phyloP scores from a whole-genome alignment of 2,113 vertebrate genomes.

The Lophius piscatorius region DNA sequence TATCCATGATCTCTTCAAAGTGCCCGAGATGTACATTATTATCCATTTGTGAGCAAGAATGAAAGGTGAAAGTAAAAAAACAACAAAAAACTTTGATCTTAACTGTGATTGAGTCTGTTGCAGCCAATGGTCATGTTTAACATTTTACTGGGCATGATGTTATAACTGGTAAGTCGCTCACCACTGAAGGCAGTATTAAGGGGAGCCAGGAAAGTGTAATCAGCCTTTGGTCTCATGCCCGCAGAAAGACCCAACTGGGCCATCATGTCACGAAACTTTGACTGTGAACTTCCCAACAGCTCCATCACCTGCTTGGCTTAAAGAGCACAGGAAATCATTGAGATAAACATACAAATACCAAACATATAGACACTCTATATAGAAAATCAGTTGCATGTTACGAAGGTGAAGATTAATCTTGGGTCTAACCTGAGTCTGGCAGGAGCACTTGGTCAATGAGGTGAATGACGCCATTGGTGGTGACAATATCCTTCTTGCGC shows the following conservation, averaged over 20 bases:
- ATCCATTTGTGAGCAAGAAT: conserved; percentile 11
- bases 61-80: neutral
- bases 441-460: conserved; percentile 91
- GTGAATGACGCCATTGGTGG: conserved; percentile 94
- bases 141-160: too few species aligned
- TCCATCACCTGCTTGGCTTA: conserved; percentile 95
- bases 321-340: conserved; percentile 42
- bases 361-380: neutral
- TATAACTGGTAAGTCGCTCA: conserved; percentile 68
- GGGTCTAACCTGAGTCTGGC: conserved; percentile 91
- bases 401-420: neutral
- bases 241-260: conserved; percentile 87
- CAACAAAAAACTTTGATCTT: too few species aligned
- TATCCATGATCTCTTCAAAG: neutral
- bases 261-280: conserved; percentile 89
- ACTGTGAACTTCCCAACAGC: conserved; percentile 86
- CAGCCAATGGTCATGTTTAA: neutral
- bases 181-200: conserved; percentile 89
- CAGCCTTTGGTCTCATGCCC: conserved; percentile 80
- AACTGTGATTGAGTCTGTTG: neutral
- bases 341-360: conserved; percentile 12
- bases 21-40: too few species aligned
- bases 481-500: conserved; percentile 93
- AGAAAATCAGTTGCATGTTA: neutral
- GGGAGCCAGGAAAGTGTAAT: conserved; percentile 93